Evolutionary conservation across 1,140 invertebrate species (phyloP), one percentile per base, ranked within the genome.

Genomic region (Penaeus chinensis): DNA sequence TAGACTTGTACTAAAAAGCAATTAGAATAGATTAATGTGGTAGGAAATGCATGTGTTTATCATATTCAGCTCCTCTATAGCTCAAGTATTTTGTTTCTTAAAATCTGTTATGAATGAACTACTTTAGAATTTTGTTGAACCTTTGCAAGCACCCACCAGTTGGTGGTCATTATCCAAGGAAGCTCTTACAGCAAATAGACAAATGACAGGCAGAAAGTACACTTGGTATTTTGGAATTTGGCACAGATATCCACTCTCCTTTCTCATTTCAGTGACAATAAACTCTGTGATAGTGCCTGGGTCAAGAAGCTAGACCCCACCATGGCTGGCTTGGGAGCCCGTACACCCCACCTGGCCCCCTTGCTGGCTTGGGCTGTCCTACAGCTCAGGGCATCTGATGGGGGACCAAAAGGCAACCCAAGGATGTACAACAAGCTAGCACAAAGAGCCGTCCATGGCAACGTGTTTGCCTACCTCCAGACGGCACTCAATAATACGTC

Each of bases 321-420:
- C 18, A 82, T 89, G 78, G 74, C 85, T 32, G 85, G 86, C 2
- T 62, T 90, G 27, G 89, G 89, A 27, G 84, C 89, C n/a, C 86
- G 86, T 37, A 84, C 87, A 19, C 84, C 87, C 20, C 89, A 90
- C 60, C 86, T 84, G 27, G 87, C 89, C 54, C 89, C 89, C 13
- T 76, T 90, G 37, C 61, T 90, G 24, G 89, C 89, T 74, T 90
- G 89, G 89, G 84, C 87, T 5, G 83, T 90, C 32, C 84, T 90
- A 42, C 89, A 90, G 61, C 66, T 85, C 47, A 80, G 89, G 22
- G 74, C 88, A 20, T 20, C 82, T 16, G 62, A 32, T 5, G 61
- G 83, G n/a, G 66, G 78, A 74, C 66, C 85, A 18, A 61, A 69
- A 65, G 47, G 71, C 19, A 54, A 66, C 16, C 82, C 89, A 24